A percentile compares a stretch with the other conserved stretches of the same genome.
Evolutionary conservation across 1,140 invertebrate genomes (phyloP).

Genomic region (Drosophila kanapiae): DNA sequence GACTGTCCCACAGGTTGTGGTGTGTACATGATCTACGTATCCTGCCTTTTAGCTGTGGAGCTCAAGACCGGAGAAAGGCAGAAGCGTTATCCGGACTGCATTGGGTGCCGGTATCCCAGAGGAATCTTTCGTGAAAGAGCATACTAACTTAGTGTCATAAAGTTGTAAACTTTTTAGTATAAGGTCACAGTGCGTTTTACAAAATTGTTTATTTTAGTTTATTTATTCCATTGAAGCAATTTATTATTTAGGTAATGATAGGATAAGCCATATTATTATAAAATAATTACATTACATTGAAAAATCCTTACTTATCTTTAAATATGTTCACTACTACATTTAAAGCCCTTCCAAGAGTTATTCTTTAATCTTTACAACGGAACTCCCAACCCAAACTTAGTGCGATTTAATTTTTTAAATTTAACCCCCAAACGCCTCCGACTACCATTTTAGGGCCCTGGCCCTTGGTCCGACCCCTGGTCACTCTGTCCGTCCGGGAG

Average conservation of each 20-base stretch:
- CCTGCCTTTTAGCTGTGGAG: background rate
- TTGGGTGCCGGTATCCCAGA: background rate
- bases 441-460: slow-evolving; percentile 51
- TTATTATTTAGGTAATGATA: too few species aligned
- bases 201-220: too few species aligned
- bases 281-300: background rate
- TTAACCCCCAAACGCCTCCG: slow-evolving; percentile 1
- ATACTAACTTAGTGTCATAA: too few species aligned
- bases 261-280: too few species aligned
- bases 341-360: background rate
- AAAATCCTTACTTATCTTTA: too few species aligned
- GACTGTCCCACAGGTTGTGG: background rate
- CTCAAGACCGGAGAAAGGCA: background rate
- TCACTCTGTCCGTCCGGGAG: slow-evolving; percentile 63
- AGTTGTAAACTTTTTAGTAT: too few species aligned
- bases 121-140: background rate
- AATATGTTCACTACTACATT: too few species aligned
- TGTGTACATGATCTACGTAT: background rate
- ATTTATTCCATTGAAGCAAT: too few species aligned
- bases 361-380: background rate
- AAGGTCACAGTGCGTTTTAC: too few species aligned
- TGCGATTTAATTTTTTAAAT: slow-evolving; percentile 1
- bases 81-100: background rate
- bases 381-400: background rate
- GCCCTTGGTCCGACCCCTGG: slow-evolving; percentile 41